phyloP scores from a whole-genome alignment of 2,113 vertebrate genomes.

The Orthonyx spaldingii region DNA sequence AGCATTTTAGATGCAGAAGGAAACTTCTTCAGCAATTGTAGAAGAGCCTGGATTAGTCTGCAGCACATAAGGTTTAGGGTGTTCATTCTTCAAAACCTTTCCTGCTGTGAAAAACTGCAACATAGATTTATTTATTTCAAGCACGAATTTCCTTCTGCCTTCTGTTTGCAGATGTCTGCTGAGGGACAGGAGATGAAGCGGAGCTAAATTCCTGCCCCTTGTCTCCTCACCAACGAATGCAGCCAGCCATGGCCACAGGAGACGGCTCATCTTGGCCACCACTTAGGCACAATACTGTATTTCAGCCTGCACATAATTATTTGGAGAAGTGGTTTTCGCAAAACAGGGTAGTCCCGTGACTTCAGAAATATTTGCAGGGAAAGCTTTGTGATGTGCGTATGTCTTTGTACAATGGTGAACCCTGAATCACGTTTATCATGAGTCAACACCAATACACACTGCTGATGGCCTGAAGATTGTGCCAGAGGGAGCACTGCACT shows the following conservation, averaged over 20 bases:
- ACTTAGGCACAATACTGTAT: neutral
- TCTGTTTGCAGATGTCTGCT: neutral
- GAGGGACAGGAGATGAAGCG: neutral
- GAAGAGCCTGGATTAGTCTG: neutral
- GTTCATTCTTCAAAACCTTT: neutral
- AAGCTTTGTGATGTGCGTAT: neutral
- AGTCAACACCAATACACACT: fast-evolving
- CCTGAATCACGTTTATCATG: neutral
- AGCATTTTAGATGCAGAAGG: neutral
- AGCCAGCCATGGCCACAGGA: neutral
- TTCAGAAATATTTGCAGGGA: neutral
- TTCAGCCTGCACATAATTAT: neutral
- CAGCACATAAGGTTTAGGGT: neutral
- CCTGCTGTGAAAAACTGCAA: neutral
- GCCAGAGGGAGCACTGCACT: fast-evolving
- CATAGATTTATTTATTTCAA: neutral
- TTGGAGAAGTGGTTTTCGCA: neutral
- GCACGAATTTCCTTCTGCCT: neutral
- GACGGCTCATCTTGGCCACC: neutral
- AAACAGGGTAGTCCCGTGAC: neutral
- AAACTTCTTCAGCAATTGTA: neutral
- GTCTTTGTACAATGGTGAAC: neutral
- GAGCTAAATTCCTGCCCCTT: neutral
- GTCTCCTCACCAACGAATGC: neutral
- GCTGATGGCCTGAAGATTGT: neutral